Conservation (phyloP, 2,888 invertebrate genomes). For the Cephonodes hylas region DNA sequence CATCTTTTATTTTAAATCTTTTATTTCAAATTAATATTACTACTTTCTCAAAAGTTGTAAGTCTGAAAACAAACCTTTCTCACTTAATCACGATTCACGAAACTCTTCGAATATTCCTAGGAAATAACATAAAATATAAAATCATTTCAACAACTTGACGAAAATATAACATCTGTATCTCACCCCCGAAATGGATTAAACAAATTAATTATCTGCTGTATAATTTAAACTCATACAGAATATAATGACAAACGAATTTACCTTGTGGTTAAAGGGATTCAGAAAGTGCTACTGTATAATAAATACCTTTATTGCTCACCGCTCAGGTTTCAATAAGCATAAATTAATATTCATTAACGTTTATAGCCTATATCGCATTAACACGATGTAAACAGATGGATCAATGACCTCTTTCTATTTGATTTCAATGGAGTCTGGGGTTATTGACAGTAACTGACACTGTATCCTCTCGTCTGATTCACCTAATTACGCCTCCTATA, state of each 20-base stretch:
- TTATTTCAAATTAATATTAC: no score
- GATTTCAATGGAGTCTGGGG: not conserved
- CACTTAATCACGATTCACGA: no score
- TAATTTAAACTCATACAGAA: not conserved
- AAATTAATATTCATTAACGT: slow-evolving; percentile 1
- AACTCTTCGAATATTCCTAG: no score
- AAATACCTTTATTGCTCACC: slow-evolving; percentile 17
- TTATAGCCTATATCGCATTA: not conserved
- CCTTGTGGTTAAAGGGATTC: not conserved
- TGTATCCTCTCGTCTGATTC: no score
- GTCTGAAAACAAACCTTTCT: no score
- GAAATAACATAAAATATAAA: no score
- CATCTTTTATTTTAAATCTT: no score
- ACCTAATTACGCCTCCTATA: no score
- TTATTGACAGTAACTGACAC: no score
- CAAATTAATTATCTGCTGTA: not conserved
- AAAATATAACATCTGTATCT: not conserved
- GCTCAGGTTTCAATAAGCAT: not conserved
- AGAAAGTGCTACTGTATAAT: slow-evolving; percentile 20
- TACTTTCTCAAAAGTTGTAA: no score
- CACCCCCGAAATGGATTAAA: no score
- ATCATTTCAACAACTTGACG: no score
- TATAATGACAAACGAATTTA: not conserved
- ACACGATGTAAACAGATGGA: not conserved
- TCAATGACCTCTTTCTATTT: not conserved